Percentiles rank a stretch among this genome's conserved stretches.
These are phyloP conservation scores for Chalcis sispes DNA, from an alignment of 2,888 invertebrate species.

Conservation along the genomic window DNA sequence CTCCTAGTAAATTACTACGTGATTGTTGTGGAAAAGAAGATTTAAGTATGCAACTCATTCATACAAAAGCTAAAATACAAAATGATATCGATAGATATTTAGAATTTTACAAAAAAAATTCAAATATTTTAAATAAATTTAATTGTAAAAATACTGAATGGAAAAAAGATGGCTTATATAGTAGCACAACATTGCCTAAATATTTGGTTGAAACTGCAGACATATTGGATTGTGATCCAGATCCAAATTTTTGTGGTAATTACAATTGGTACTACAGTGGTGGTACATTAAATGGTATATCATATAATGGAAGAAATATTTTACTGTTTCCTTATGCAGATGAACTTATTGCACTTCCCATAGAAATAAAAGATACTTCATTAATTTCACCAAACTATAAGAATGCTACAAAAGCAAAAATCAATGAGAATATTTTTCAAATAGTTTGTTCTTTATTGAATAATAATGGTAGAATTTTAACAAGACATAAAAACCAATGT, in stretches of 20 bases:
- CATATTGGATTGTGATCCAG: conserved; percentile 70
- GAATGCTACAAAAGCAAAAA: conserved; percentile 65
- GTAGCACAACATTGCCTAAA: conserved; percentile 63
- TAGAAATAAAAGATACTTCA: conserved; percentile 61
- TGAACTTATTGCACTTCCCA: conserved; percentile 68
- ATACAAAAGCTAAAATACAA: conserved; percentile 64
- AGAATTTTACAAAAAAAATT: conserved; percentile 63
- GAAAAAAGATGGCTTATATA: conserved; percentile 40
- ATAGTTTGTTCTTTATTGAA: conserved; percentile 35
- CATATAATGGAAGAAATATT: conserved; percentile 62
- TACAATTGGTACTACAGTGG: conserved; percentile 74
- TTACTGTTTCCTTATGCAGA: conserved; percentile 70
- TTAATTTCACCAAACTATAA: conserved; percentile 67
- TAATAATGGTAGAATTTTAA: conserved; percentile 49
- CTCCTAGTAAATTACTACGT: conserved; percentile 62
- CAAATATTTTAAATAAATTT: conserved; percentile 59
- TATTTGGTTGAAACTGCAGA: conserved; percentile 69
- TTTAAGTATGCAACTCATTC: conserved; percentile 66
- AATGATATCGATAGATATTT: conserved; percentile 65
- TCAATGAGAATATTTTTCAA: conserved; percentile 65
- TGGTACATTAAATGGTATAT: conserved; percentile 66
- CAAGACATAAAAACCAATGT: conserved; percentile 47
- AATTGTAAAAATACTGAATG: conserved; percentile 63
- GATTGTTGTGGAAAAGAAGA: conserved; percentile 63
- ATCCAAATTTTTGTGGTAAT: conserved; percentile 70